phyloP scores from a whole-genome alignment of 2,797 vertebrate species.

The Myiothlypis chrysogaster region DNA sequence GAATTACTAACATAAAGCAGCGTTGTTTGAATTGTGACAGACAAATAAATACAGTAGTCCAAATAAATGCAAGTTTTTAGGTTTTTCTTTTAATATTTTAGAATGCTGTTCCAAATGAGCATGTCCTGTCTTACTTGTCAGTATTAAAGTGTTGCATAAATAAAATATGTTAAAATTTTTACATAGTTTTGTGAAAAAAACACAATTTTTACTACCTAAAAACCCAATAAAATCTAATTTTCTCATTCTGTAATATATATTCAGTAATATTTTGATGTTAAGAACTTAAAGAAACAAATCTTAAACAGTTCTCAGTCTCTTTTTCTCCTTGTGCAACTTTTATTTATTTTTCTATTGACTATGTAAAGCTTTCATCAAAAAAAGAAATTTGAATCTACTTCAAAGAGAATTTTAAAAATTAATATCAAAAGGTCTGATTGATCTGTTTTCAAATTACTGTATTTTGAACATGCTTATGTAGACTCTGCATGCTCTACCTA shows the following conservation, averaged over 20 bases:
- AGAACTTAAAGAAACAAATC: neutral
- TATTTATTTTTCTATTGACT: neutral
- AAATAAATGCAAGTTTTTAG: neutral
- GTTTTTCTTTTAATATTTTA: neutral
- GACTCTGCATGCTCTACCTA: neutral
- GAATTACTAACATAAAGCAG: neutral
- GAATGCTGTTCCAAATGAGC: neutral
- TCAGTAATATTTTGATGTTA: neutral
- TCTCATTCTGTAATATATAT: neutral
- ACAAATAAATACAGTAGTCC: neutral
- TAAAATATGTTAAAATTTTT: neutral
- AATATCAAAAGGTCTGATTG: conserved; percentile 33
- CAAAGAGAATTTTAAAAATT: conserved; percentile 34
- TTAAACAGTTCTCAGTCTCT: neutral
- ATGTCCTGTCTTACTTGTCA: no score
- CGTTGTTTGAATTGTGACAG: no score
- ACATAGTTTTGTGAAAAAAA: neutral
- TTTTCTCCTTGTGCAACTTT: neutral
- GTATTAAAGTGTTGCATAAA: neutral
- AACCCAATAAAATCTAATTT: neutral
- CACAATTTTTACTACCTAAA: neutral
- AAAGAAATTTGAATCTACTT: neutral
- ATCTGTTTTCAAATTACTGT: conserved; percentile 13
- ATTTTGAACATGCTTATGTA: neutral
- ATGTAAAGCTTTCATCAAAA: neutral